These are phyloP conservation scores for Tethya wilhelma DNA, from an alignment of 37 sponge, comb jelly and placozoan genomes.

Conservation along the genomic window DNA sequence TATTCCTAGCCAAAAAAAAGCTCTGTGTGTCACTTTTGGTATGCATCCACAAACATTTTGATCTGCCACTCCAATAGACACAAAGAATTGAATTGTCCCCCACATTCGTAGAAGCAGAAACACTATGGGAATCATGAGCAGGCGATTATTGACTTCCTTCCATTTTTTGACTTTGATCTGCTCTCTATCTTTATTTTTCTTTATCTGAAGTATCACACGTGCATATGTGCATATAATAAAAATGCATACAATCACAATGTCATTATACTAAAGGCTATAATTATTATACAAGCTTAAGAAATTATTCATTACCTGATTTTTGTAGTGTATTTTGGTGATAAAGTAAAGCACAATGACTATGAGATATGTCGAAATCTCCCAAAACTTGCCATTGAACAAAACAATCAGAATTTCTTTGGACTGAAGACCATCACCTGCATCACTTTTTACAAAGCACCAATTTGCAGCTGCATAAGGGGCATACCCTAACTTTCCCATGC, in stretches of 20 bases:
- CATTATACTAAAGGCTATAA: background rate
- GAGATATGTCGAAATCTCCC: slow-evolving; percentile 54
- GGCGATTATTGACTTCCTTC: slow-evolving; percentile 5
- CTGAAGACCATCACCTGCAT: background rate
- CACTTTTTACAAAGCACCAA: slow-evolving; percentile 49
- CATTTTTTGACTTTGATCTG: slow-evolving; percentile 3
- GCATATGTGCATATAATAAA: no score
- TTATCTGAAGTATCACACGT: no score
- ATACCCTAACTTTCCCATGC: slow-evolving; percentile 31
- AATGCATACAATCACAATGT: background rate
- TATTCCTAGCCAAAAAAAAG: background rate
- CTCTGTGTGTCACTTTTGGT: background rate
- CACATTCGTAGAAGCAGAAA: slow-evolving; percentile 63
- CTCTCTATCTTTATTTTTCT: no score
- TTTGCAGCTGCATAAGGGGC: slow-evolving; percentile 19
- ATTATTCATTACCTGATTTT: slow-evolving; percentile 21
- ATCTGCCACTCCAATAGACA: slow-evolving; percentile 3
- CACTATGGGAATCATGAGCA: slow-evolving; percentile 49
- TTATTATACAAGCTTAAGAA: background rate
- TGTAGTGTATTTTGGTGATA: slow-evolving; percentile 11
- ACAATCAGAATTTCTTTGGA: background rate
- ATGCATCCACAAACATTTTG: background rate
- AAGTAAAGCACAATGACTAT: slow-evolving; percentile 31
- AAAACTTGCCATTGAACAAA: slow-evolving; percentile 51
- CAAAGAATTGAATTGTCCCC: slow-evolving; percentile 65